These are phyloP conservation scores for Sialia sialis DNA, from an alignment of 2,113 vertebrate genomes.

Conservation along the genomic window DNA sequence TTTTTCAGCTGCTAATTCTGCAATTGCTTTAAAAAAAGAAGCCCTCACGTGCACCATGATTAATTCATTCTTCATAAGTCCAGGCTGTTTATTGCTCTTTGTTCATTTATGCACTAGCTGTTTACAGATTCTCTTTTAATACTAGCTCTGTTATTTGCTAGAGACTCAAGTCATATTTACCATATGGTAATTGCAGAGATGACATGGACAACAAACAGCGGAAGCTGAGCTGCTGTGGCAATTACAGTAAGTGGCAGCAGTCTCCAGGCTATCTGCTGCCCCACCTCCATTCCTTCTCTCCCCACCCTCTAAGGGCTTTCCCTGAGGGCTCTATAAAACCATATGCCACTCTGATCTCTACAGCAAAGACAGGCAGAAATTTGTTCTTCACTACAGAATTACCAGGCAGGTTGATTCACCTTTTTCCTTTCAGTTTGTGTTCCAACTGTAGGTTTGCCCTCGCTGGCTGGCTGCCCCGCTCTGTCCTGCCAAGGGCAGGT, in stretches of 20 bases:
- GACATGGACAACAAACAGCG: conserved; percentile 35
- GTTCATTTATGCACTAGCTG: conserved; percentile 42
- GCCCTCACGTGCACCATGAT: background rate
- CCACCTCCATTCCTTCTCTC: background rate
- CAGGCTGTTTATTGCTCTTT: conserved; percentile 37
- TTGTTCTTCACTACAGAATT: background rate
- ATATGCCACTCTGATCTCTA: background rate
- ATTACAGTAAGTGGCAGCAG: conserved; percentile 34
- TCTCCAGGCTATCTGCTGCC: background rate
- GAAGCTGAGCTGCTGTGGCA: background rate
- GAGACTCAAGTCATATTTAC: conserved; percentile 52
- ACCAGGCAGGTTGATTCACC: background rate
- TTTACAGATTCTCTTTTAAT: conserved; percentile 58
- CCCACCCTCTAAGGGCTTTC: background rate
- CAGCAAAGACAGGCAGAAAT: background rate
- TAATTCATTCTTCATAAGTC: conserved; percentile 41
- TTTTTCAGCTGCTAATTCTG: conserved; percentile 20
- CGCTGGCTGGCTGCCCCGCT: background rate
- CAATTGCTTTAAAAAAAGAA: background rate
- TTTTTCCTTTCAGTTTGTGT: background rate
- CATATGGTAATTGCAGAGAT: conserved; percentile 49
- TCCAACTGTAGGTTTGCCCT: background rate
- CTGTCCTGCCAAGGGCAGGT: background rate
- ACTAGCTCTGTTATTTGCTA: conserved; percentile 51
- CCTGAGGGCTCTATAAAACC: background rate